A percentile compares a stretch with the other conserved stretches of the same genome.
Evolutionary conservation across 53 echinoderm and acorn worm species (phyloP).

Genomic region (Astropecten irregularis): DNA sequence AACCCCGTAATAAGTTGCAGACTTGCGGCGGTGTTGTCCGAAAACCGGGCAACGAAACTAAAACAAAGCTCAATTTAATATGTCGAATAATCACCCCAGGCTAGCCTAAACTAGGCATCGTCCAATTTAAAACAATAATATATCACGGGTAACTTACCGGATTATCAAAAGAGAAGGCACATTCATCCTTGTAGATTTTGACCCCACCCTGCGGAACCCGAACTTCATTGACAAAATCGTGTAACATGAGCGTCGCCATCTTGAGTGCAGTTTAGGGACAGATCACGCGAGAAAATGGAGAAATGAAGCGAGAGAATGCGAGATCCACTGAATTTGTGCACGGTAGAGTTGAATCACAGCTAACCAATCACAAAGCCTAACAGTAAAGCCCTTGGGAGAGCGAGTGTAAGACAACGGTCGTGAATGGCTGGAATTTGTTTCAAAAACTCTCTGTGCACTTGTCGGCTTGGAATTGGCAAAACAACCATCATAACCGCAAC

Average conservation of each 20-base stretch:
- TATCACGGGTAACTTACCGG: constrained; percentile 88
- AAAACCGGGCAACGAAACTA: too few species aligned
- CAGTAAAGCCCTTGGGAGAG: neutral
- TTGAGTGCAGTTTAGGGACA: constrained; percentile 28
- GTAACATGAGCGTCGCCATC: constrained; percentile 88
- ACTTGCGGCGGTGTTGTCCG: too few species aligned
- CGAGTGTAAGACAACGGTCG: constrained; percentile 4
- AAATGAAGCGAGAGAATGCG: too few species aligned
- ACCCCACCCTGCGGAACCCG: constrained; percentile 80
- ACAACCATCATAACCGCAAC: too few species aligned
- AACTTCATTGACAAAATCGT: constrained; percentile 59
- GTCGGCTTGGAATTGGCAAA: too few species aligned
- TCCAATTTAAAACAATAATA: too few species aligned
- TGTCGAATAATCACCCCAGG: too few species aligned
- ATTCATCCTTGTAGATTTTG: constrained; percentile 95
- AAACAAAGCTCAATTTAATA: too few species aligned
- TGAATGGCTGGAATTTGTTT: constrained; percentile 26
- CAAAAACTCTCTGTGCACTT: too few species aligned
- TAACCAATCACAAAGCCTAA: constrained; percentile 24
- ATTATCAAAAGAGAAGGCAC: constrained; percentile 92
- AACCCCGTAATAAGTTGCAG: too few species aligned
- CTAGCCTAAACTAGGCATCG: too few species aligned
- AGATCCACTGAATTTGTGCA: neutral
- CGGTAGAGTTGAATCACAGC: neutral
- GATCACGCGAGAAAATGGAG: neutral